A percentile compares a stretch with the other conserved stretches of the same genome.
These are phyloP conservation scores for Oscheius myriophilus DNA, from an alignment of 2,888 invertebrate genomes.

Conservation along the genomic window DNA sequence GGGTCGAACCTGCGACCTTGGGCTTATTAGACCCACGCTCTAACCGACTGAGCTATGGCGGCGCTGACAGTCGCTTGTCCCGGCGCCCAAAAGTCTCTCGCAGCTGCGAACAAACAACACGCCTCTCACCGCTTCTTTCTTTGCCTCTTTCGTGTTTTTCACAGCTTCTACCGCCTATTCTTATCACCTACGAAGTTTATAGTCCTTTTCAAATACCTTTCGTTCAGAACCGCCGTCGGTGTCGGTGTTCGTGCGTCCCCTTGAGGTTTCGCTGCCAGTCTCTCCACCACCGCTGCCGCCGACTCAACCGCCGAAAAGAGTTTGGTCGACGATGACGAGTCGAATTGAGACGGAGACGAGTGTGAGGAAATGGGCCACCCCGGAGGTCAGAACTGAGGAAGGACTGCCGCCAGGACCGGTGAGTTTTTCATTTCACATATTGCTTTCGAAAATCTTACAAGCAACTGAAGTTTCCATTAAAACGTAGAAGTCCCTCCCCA, in stretches of 20 bases:
- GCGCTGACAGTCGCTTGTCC: too few species aligned
- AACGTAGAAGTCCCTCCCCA: too few species aligned
- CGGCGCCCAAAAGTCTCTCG: not conserved
- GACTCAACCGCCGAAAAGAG: constrained; percentile 33
- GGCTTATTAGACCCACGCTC: constrained; percentile 71
- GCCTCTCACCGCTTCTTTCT: too few species aligned
- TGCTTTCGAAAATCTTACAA: too few species aligned
- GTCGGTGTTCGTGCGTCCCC: constrained; percentile 47
- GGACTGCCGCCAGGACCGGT: constrained; percentile 59
- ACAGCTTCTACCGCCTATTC: not conserved
- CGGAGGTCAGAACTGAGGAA: constrained; percentile 48
- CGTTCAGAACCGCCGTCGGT: constrained; percentile 32
- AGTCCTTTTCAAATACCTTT: not conserved
- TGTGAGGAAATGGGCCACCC: constrained; percentile 55
- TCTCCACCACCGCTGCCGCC: constrained; percentile 17
- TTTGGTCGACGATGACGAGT: constrained; percentile 57
- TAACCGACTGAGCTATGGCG: constrained; percentile 70
- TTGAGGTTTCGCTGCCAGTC: constrained; percentile 52
- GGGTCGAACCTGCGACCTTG: constrained; percentile 70
- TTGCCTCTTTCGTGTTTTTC: too few species aligned
- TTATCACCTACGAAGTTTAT: not conserved
- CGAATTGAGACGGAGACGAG: constrained; percentile 53
- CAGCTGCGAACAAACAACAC: not conserved
- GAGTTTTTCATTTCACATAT: constrained; percentile 25
- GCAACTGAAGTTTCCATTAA: too few species aligned